Percentiles rank a stretch among this genome's conserved stretches.
Conservation (phyloP, 2,797 vertebrate genomes). For the Scolopax rusticola region DNA sequence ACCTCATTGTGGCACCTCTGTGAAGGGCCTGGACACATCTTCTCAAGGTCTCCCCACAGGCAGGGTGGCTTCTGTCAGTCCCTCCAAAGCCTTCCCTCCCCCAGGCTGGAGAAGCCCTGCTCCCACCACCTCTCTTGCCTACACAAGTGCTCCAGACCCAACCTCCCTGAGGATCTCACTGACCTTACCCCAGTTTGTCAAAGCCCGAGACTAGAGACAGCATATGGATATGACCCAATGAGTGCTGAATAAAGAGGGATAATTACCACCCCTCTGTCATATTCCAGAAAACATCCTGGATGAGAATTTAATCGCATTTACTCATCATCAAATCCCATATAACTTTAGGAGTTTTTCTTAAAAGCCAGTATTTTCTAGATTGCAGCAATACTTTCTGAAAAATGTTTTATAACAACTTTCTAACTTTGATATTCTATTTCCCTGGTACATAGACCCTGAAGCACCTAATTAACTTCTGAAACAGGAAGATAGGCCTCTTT, state of each 20-base stretch:
- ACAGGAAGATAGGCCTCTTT: neutral
- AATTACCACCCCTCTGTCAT: neutral
- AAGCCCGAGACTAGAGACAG: neutral
- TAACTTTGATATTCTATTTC: neutral
- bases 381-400: neutral
- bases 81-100: neutral
- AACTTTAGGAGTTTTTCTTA: neutral
- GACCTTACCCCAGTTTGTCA: neutral
- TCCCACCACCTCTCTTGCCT: neutral
- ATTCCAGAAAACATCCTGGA: neutral
- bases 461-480: neutral
- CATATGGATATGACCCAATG: neutral
- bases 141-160: neutral
- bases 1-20: no score
- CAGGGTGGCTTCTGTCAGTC: neutral
- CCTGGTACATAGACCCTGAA: neutral
- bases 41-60: neutral
- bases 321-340: neutral
- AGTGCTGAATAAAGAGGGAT: neutral
- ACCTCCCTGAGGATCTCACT: no score
- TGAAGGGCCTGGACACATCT: neutral
- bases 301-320: neutral
- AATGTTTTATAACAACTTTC: neutral
- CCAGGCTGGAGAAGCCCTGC: neutral
- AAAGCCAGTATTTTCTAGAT: neutral